Evolutionary conservation across 2,797 vertebrate genomes (phyloP).

Genomic region (Chiropotes sagulatus): DNA sequence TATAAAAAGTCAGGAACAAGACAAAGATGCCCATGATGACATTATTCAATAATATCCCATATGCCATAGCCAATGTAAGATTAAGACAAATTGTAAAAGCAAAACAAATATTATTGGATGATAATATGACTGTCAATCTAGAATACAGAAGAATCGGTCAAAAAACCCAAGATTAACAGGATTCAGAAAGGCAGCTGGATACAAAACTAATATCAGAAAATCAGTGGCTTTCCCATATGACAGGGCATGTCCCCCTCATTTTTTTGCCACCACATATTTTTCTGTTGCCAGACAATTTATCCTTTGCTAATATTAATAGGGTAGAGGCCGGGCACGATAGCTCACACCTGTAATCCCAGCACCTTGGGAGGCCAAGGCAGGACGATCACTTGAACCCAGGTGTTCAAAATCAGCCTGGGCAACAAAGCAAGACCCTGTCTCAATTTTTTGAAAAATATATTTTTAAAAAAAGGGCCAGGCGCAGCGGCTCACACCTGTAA

Average conservation of each 20-base stretch:
- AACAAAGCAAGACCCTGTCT: neutral
- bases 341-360: neutral
- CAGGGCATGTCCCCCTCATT: neutral
- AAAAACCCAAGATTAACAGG: neutral
- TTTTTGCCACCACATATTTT: neutral
- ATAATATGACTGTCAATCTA: neutral
- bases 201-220: neutral
- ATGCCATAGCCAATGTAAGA: neutral
- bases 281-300: neutral
- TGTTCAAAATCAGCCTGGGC: neutral
- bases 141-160: neutral
- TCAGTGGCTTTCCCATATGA: neutral
- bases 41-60: neutral
- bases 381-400: neutral
- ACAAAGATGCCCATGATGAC: neutral
- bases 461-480: neutral
- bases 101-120: neutral
- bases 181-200: neutral
- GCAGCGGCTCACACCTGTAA: neutral
- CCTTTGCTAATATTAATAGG: neutral
- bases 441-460: neutral
- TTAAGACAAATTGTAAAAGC: neutral
- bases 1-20: neutral
- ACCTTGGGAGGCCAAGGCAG: neutral
- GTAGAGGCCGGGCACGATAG: neutral